These are phyloP conservation scores for Drosophila neoperkinsi DNA, from an alignment of 2,888 invertebrate genomes.

Conservation along the genomic window DNA sequence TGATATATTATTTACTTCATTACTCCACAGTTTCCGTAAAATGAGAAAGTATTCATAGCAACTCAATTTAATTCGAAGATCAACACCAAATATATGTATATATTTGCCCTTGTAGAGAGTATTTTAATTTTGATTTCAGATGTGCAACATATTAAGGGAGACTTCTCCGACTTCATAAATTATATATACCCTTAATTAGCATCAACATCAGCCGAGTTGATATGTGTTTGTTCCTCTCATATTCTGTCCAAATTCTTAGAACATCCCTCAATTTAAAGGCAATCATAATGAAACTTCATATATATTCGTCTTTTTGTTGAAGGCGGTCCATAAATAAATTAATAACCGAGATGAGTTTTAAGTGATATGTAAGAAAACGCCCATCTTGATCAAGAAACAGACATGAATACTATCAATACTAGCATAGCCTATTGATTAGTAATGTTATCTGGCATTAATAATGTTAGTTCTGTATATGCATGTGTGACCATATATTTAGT, in stretches of 20 bases:
- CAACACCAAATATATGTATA: neutral
- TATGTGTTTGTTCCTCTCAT: neutral
- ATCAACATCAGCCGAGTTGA: neutral
- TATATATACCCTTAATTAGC: neutral
- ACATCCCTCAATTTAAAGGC: too few relatives aligned
- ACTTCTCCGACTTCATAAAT: rapidly evolving
- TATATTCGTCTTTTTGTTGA: too few relatives aligned
- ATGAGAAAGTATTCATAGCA: neutral
- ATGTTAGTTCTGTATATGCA: neutral
- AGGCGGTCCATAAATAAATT: neutral
- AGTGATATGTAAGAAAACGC: too few relatives aligned
- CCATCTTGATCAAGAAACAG: neutral
- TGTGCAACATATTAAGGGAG: rapidly evolving
- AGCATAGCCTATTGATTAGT: neutral
- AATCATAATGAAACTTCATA: neutral
- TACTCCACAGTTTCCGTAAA: neutral
- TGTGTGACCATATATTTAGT: neutral
- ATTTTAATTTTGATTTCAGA: neutral
- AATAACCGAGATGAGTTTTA: neutral
- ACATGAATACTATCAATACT: too few relatives aligned
- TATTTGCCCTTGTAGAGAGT: neutral
- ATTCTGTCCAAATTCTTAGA: neutral
- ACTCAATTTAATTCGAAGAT: neutral
- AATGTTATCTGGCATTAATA: neutral
- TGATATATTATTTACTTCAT: neutral